Conservation (phyloP, 1,140 invertebrate species). For the Drosophila nigrodunni region DNA sequence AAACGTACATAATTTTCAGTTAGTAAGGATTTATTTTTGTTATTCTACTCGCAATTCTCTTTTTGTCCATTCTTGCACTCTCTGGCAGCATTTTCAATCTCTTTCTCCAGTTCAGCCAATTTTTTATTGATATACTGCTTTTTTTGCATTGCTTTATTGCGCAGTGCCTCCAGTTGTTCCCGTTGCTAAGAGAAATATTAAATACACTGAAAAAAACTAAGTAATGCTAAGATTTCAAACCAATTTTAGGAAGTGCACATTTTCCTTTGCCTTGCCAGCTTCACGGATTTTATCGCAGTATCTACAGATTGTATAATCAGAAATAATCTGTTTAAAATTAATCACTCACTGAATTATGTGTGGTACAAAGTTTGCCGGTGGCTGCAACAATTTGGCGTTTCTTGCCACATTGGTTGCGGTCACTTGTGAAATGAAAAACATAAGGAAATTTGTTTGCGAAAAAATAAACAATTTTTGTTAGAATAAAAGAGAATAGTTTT, state of each 20-base stretch:
- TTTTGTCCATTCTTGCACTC: background rate
- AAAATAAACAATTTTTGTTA: background rate
- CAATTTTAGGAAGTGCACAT: slow-evolving; percentile 9
- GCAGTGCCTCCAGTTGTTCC: background rate
- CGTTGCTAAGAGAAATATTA: background rate
- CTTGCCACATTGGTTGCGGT: background rate
- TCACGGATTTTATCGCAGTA: slow-evolving; percentile 8
- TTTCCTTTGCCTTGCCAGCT: slow-evolving; percentile 1
- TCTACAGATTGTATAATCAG: background rate
- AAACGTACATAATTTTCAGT: too few relatives aligned
- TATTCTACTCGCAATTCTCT: background rate
- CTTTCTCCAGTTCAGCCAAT: background rate
- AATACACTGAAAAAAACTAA: background rate
- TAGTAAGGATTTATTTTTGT: background rate
- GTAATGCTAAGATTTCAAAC: background rate
- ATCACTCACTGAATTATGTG: background rate
- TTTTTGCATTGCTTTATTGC: background rate
- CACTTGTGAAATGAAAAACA: background rate
- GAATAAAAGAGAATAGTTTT: background rate
- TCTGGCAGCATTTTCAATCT: background rate
- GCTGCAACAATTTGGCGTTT: background rate
- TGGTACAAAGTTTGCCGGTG: background rate
- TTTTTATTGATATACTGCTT: background rate
- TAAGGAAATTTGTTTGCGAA: background rate
- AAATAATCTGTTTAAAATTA: background rate